phyloP scores from a whole-genome alignment of 1,140 invertebrate species.

The Drosophila busckii region DNA sequence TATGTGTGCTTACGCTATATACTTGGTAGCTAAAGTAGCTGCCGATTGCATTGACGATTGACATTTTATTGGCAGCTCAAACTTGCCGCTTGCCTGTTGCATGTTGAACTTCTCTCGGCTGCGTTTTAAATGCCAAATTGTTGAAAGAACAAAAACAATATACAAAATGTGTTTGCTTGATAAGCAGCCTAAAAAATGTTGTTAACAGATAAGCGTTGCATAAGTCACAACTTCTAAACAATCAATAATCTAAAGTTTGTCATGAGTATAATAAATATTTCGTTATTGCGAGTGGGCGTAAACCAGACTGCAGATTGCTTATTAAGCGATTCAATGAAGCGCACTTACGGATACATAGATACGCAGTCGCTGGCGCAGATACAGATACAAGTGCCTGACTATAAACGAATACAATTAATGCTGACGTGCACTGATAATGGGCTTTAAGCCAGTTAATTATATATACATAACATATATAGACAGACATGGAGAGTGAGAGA shows the following conservation, averaged over 20 bases:
- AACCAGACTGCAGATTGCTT: conserved; percentile 5
- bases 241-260: too few relatives aligned
- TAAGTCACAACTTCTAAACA: too few relatives aligned
- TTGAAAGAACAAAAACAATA: too few relatives aligned
- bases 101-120: conserved; percentile 41
- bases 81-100: conserved; percentile 45
- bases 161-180: too few relatives aligned
- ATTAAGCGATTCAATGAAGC: conserved; percentile 36
- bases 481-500: background rate
- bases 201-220: too few relatives aligned
- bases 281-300: too few relatives aligned
- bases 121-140: too few relatives aligned
- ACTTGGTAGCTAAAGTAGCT: too few relatives aligned
- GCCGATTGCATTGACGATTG: conserved; percentile 35
- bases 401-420: conserved; percentile 28
- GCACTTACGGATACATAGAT: background rate
- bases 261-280: too few relatives aligned
- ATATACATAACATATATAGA: background rate
- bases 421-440: conserved; percentile 34
- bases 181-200: too few relatives aligned
- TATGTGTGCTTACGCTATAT: conserved; percentile 5
- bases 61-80: conserved; percentile 52
- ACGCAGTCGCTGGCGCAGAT: background rate
- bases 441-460: conserved; percentile 37
- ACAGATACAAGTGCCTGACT: too few relatives aligned